Evolutionary conservation across 2,797 vertebrate species (phyloP), one percentile per base, ranked within the genome.

Genomic region (Falco columbarius): DNA sequence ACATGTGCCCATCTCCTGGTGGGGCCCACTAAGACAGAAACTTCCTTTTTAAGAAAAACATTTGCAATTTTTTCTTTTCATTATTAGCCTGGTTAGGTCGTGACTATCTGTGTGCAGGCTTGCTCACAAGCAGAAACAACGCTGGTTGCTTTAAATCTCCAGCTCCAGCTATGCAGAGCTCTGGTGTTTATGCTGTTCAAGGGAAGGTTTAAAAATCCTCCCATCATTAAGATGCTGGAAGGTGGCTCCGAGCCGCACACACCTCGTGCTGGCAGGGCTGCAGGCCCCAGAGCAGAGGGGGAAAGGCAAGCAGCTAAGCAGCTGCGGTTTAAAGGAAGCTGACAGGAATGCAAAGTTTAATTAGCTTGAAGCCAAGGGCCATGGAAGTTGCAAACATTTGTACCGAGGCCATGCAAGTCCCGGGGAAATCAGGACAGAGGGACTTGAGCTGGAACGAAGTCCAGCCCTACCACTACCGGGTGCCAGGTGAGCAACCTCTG

Each of bases 21-120:
- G 65, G 84, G 94, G 90, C 84, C 92, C 65, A 80, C 93, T 81
- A 66, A 87, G 65, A 80, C 59, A 93, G 94, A 97, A 93, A 92
- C 91, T 95, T 96, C 93, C 91, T 90, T 96, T 94, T 93, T 82
- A 92, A 95, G 96, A 92, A 89, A 62, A 63, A 49, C 86, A 47
- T 84, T 56, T 55, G 81, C 10, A 3, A 21, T 74, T 84, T 73
- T 90, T 71, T 66, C 75, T 71, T 85, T 77, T 95, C 79, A 58
- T 91, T 95, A 94, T 91, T 88, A 83, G 75, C 52, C 74, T 7
- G 1, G 87, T 74, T 85, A 30, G 29, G 86, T 95, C 61, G 38
- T 93, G 92, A 93, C 96, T 79, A 79, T 34, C 72, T 71, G 65
- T 26, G 82, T 47, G 75, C 49, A 49, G 85, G 89, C 46, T 12